phyloP scores from a whole-genome alignment of 2,888 invertebrate genomes.

The Linnaemya vulpina region DNA sequence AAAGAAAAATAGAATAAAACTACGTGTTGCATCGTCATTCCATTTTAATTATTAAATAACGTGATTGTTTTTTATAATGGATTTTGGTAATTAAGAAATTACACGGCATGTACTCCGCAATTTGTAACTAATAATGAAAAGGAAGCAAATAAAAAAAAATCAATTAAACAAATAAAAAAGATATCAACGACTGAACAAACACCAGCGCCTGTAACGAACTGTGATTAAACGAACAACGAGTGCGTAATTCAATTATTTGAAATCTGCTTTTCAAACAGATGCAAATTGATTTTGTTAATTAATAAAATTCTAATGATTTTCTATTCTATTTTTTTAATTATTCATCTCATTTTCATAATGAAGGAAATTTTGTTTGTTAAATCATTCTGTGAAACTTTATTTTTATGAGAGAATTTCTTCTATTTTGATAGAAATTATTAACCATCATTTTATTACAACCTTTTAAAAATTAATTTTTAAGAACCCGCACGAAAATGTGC shows the following conservation, averaged over 20 bases:
- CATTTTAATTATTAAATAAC: conserved; percentile 71
- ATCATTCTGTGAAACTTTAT: too few relatives aligned
- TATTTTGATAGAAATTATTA: too few relatives aligned
- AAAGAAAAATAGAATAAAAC: conserved; percentile 46
- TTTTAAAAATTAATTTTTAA: too few relatives aligned
- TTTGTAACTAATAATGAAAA: conserved; percentile 63
- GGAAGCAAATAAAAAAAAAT: conserved; percentile 16
- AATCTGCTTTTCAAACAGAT: not conserved
- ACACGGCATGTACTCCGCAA: conserved; percentile 65
- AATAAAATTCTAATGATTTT: too few relatives aligned
- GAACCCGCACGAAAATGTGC: too few relatives aligned
- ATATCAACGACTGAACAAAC: not conserved
- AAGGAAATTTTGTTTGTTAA: too few relatives aligned
- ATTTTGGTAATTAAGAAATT: conserved; percentile 70
- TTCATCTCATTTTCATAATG: too few relatives aligned
- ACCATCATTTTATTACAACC: too few relatives aligned
- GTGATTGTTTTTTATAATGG: conserved; percentile 69
- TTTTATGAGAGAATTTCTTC: too few relatives aligned
- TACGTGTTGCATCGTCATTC: conserved; percentile 72
- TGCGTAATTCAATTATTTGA: conserved; percentile 23
- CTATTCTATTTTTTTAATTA: too few relatives aligned
- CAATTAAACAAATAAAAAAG: too few relatives aligned
- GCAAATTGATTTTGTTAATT: too few relatives aligned
- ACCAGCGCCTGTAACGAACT: conserved; percentile 15
- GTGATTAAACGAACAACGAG: not conserved